These are phyloP conservation scores for Macroramphosus scolopax DNA, from an alignment of 2,797 vertebrate species.

Conservation along the genomic window DNA sequence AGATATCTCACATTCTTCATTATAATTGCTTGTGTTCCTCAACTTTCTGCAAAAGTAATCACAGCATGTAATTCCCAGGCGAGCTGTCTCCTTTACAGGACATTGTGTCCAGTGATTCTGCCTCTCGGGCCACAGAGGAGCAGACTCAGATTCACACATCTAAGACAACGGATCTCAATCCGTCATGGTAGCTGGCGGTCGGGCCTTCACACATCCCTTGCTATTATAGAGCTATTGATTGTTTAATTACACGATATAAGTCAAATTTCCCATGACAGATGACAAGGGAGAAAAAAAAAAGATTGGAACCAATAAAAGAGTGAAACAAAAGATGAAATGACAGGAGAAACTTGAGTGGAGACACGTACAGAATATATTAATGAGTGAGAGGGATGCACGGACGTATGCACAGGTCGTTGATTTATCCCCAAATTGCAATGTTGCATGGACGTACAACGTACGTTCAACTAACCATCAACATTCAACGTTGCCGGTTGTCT, in stretches of 20 bases:
- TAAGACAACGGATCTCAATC: conserved; percentile 62
- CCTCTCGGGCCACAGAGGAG: conserved; percentile 43
- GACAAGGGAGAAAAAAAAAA: conserved; percentile 35
- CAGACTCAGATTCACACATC: conserved; percentile 29
- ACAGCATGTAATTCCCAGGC: conserved; percentile 23
- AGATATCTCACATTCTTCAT: conserved; percentile 49
- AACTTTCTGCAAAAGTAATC: conserved; percentile 49
- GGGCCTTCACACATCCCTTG: conserved; percentile 41
- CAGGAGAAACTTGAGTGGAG: conserved; percentile 12
- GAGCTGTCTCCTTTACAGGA: conserved; percentile 17
- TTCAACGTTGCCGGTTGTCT: no score
- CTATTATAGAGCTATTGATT: conserved; percentile 58
- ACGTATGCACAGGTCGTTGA: not conserved
- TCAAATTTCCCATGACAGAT: conserved; percentile 64
- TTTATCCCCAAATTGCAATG: not conserved
- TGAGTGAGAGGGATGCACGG: not conserved
- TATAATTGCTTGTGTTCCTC: conserved; percentile 47
- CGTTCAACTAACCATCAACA: no score
- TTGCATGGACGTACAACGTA: no score
- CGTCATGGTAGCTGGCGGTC: conserved; percentile 53
- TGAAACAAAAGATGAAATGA: conserved; percentile 16
- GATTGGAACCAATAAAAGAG: conserved; percentile 32
- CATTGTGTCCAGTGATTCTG: conserved; percentile 29
- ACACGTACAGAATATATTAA: not conserved
- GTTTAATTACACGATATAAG: conserved; percentile 61